Conservation (phyloP, 1,140 invertebrate species). For the Rhopalosiphum padi region DNA sequence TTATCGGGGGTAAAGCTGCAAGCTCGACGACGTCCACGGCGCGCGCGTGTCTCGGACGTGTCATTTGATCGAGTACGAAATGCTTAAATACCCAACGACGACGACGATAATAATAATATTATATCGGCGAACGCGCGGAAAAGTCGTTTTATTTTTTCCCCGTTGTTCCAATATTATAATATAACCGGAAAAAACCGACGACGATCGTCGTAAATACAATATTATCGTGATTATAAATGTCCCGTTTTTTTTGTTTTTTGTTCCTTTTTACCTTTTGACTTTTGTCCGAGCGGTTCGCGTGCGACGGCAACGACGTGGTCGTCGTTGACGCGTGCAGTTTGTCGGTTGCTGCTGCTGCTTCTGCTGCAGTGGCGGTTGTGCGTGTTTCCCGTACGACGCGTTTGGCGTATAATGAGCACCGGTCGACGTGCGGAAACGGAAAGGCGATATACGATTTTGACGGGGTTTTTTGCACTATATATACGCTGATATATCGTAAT, state of each 20-base stretch:
- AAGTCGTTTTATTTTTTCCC: not conserved
- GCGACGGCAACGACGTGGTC: not conserved
- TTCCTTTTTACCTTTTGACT: constrained; percentile 39
- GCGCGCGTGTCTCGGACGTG: not conserved
- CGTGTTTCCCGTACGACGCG: not conserved
- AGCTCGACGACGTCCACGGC: not conserved
- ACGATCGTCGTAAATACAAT: not conserved
- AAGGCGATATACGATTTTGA: not conserved
- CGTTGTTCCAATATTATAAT: not conserved
- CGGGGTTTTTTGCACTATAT: not conserved
- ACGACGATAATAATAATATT: not conserved
- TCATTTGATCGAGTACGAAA: not conserved
- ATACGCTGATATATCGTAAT: not conserved
- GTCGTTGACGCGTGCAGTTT: not conserved
- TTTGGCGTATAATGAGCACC: not conserved
- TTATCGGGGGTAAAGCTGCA: constrained; percentile 15
- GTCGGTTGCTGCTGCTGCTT: not conserved
- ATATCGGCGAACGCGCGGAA: not conserved
- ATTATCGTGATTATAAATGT: not conserved
- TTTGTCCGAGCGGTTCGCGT: not conserved
- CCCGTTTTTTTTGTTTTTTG: not conserved
- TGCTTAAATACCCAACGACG: not conserved
- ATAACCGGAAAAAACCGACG: not conserved
- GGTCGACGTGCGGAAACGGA: not conserved
- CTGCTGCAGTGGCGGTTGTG: not conserved